Percentiles rank a stretch among this genome's conserved stretches.
These are phyloP conservation scores for Drosophila pallidifrons DNA, from an alignment of 1,140 invertebrate species.

Conservation along the genomic window DNA sequence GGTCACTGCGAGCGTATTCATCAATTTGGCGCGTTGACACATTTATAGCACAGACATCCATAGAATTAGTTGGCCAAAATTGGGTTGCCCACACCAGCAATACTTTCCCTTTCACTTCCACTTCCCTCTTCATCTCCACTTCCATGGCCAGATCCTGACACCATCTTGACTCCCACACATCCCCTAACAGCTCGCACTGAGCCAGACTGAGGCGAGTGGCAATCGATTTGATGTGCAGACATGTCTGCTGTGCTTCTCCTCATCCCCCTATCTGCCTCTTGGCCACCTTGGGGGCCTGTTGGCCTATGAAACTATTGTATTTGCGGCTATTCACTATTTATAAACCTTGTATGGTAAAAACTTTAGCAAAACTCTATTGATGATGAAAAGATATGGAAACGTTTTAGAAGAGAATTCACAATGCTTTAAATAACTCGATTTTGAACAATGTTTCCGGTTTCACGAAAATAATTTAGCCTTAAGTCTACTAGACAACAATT, in stretches of 20 bases:
- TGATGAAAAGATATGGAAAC: no score
- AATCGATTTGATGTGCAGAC: slow-evolving; percentile 33
- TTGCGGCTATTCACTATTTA: background rate
- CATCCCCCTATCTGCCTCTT: no score
- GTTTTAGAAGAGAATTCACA: no score
- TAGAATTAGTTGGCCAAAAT: slow-evolving; percentile 61
- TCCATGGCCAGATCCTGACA: no score
- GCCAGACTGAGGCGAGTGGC: background rate
- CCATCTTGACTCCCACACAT: background rate
- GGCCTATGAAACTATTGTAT: slow-evolving; percentile 5
- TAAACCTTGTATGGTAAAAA: background rate
- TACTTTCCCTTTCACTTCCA: background rate
- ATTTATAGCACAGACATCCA: slow-evolving; percentile 62
- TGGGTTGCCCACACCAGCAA: slow-evolving; percentile 24
- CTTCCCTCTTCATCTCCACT: no score
- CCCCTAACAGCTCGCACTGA: background rate
- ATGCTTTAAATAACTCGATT: no score
- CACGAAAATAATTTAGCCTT: no score
- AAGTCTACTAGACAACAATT: no score
- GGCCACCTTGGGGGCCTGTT: slow-evolving; percentile 4
- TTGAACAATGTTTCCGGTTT: no score
- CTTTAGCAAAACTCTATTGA: no score
- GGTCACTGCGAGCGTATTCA: slow-evolving; percentile 40
- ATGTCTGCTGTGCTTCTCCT: slow-evolving; percentile 10
- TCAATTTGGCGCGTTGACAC: slow-evolving; percentile 76